Conservation (phyloP, 2,797 vertebrate genomes). For the Phrynocephalus vlangalii region DNA sequence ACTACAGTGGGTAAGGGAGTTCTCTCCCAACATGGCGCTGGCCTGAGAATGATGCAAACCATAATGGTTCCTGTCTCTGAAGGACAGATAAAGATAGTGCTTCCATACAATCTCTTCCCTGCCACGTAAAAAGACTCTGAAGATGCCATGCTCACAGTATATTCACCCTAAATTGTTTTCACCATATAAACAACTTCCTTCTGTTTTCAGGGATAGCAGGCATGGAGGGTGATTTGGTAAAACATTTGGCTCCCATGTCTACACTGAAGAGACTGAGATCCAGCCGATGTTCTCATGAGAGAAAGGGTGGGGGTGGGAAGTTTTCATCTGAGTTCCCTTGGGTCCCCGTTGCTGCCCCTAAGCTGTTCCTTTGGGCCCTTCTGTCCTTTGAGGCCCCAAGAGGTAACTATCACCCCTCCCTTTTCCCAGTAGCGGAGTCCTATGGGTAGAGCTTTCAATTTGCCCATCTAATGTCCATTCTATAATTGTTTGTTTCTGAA, state of each 20-base stretch:
- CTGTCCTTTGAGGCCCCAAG: not conserved
- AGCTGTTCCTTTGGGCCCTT: not conserved
- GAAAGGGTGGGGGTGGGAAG: not conserved
- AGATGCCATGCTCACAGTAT: slow-evolving; percentile 36
- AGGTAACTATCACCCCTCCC: not conserved
- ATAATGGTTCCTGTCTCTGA: slow-evolving; percentile 34
- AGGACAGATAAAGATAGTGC: slow-evolving; percentile 19
- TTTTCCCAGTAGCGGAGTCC: not conserved
- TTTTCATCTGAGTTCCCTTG: not conserved
- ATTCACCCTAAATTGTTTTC: slow-evolving; percentile 34
- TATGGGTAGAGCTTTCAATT: not conserved
- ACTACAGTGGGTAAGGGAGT: slow-evolving; percentile 92
- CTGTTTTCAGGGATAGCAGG: slow-evolving; percentile 35
- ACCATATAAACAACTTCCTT: not conserved
- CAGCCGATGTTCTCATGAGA: not conserved
- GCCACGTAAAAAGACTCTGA: slow-evolving; percentile 32
- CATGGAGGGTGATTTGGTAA: slow-evolving; percentile 27
- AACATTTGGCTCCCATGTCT: not conserved
- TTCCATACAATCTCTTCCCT: slow-evolving; percentile 33
- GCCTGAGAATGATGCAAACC: not conserved
- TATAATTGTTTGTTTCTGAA: not conserved
- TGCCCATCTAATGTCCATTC: not conserved
- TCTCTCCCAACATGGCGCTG: slow-evolving; percentile 26
- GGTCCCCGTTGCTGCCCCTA: not conserved
- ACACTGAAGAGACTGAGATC: not conserved